Evolutionary conservation across 2,797 vertebrate genomes (phyloP).

Genomic region (Schizothorax lantsangensis): DNA sequence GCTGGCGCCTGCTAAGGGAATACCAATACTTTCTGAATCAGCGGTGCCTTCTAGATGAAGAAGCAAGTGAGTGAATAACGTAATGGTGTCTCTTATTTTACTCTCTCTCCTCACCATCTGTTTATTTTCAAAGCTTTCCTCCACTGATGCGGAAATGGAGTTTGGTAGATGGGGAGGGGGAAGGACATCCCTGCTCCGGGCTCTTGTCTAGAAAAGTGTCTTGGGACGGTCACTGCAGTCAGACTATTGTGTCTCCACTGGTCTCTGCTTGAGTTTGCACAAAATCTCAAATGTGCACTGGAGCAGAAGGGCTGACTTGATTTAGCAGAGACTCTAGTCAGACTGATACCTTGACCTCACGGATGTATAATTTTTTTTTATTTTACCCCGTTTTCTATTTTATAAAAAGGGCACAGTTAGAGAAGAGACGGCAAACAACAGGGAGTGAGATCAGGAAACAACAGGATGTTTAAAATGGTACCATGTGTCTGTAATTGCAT

Average conservation of each 20-base stretch:
- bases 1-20: constrained; percentile 35
- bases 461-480: neutral
- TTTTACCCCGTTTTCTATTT: neutral
- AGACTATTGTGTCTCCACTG: constrained; percentile 2
- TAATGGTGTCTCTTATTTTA: constrained; percentile 17
- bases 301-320: constrained; percentile 16
- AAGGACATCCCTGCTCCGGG: constrained; percentile 18
- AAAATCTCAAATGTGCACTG: constrained; percentile 22
- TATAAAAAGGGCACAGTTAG: neutral
- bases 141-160: constrained; percentile 50
- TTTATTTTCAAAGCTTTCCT: constrained; percentile 52
- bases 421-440: neutral
- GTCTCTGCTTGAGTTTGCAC: constrained; percentile 1
- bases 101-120: constrained; percentile 55
- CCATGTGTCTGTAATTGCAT: neutral
- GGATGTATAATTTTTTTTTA: constrained; percentile 10
- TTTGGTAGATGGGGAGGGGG: constrained; percentile 10
- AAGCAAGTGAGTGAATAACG: constrained; percentile 18
- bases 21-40: constrained; percentile 39
- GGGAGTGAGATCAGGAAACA: neutral
- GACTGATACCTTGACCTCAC: constrained; percentile 11
- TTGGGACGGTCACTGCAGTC: constrained; percentile 41
- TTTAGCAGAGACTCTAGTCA: constrained; percentile 24
- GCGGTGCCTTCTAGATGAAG: constrained; percentile 10
- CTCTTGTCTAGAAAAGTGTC: constrained; percentile 26